These are phyloP conservation scores for Nomada ruficornis DNA, from an alignment of 2,888 invertebrate species.

Conservation along the genomic window DNA sequence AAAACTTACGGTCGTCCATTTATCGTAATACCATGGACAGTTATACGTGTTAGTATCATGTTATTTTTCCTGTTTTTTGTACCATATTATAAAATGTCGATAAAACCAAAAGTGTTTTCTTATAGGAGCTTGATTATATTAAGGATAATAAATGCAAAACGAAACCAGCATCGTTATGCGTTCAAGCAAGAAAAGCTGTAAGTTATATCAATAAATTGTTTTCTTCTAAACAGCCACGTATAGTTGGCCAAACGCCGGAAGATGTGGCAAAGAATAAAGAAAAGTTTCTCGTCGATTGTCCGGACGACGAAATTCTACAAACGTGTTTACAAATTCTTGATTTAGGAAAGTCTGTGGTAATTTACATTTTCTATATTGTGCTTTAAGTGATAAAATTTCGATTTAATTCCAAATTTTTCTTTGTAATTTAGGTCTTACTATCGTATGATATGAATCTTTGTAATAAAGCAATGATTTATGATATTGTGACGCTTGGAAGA, in stretches of 20 bases:
- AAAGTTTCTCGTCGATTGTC: constrained; percentile 77
- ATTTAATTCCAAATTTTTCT: not conserved
- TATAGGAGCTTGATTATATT: constrained; percentile 82
- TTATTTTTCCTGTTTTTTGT: not conserved
- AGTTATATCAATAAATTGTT: constrained; percentile 79
- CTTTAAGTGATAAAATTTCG: not conserved
- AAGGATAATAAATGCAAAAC: constrained; percentile 77
- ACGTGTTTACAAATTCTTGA: constrained; percentile 83
- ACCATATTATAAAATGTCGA: not conserved
- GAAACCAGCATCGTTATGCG: constrained; percentile 67
- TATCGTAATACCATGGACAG: constrained; percentile 82
- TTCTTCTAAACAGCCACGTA: constrained; percentile 77
- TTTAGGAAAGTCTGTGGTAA: constrained; percentile 76
- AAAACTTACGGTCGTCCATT: constrained; percentile 76
- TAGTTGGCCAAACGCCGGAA: constrained; percentile 80
- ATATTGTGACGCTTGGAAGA: constrained; percentile 76
- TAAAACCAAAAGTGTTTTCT: constrained; percentile 38
- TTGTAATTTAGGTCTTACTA: constrained; percentile 75
- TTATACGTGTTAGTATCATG: constrained; percentile 74
- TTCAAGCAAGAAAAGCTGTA: constrained; percentile 79
- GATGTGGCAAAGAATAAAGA: constrained; percentile 76
- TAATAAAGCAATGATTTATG: constrained; percentile 82
- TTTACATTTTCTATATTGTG: constrained; percentile 42
- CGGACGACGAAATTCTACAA: constrained; percentile 85
- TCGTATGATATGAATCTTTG: constrained; percentile 83